Evolutionary conservation across 1,140 invertebrate genomes (phyloP), one percentile per base, ranked within the genome.

Genomic region (Schlechtendalia chinensis): DNA sequence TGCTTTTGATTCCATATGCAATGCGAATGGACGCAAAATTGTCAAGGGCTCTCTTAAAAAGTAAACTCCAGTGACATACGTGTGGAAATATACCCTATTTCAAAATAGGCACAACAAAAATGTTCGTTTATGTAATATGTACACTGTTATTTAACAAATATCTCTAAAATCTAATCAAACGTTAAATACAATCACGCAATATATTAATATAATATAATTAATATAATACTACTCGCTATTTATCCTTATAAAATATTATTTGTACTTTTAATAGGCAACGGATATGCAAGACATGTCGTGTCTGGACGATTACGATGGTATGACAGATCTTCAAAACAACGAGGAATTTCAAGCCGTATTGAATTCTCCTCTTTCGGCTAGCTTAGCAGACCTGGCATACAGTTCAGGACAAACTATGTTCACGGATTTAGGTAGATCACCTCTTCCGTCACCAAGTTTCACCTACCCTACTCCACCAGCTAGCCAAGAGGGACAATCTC

Each of bases 401-500:
- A 85, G 83, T 85, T 84, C 84, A 84, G 22, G 85, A 83, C 50
- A 84, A 84, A 81, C 88, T 87, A 5, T 88, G 89, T 81, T 87
- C 87, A 1, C 85, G 84, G 63, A 84, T 88, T 83, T 89, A 84
- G 69, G 82, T 11, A 86, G 86, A 45, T 89, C 90, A 54, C 90
- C 91, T 0, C 84, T 92, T 79, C 89, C 91, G 14, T 93, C 92
- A n/a, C 91, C 91, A 0, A 91, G 90, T 81, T 90, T 93, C 82
- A 91, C 92, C 14, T 94, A 94, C 85, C 93, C 93, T 14, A 94
- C 93, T 5, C 93, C 93, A 69, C 92, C 92, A 19, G 93, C 93
- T 0, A 94, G 92, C 83, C 92, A 94, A 83, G 93, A 94, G 86
- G 93, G 92, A 22, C 89, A 90, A 82, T 90, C 89, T 81, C 90